Conservation (phyloP, 2,888 invertebrate species). For the Heliconius ismenius region DNA sequence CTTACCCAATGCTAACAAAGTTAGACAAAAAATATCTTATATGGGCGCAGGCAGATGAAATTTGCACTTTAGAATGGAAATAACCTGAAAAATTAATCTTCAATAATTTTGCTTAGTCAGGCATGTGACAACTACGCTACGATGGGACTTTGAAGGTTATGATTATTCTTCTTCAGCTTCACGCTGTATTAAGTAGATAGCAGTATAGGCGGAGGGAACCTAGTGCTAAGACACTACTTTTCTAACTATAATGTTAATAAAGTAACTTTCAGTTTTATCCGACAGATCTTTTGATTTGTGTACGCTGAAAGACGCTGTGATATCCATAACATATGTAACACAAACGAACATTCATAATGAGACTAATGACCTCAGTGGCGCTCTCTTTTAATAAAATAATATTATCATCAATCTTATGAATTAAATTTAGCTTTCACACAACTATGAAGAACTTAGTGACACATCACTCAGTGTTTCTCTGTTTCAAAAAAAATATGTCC, state of each 20-base stretch:
- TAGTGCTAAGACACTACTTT: background rate
- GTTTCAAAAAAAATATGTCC: no score
- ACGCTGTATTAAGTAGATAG: no score
- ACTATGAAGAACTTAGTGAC: background rate
- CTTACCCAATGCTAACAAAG: no score
- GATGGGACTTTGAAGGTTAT: background rate
- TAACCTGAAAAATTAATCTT: no score
- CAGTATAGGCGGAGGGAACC: background rate
- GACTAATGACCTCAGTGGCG: conserved; percentile 32
- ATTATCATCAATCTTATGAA: background rate
- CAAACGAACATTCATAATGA: conserved; percentile 24
- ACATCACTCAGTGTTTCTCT: no score
- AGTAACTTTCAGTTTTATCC: background rate
- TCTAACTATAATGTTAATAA: background rate
- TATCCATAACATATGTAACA: conserved; percentile 32
- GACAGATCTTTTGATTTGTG: background rate
- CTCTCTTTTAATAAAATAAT: background rate
- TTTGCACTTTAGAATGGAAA: no score
- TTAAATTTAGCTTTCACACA: background rate
- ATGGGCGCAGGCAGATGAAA: no score
- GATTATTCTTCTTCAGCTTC: no score
- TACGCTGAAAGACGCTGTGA: conserved; percentile 14
- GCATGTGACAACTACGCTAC: background rate
- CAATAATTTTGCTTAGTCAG: background rate
- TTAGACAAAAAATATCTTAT: no score